Conservation (phyloP, 2,113 vertebrate genomes). For the Rhodinocichla rosea region DNA sequence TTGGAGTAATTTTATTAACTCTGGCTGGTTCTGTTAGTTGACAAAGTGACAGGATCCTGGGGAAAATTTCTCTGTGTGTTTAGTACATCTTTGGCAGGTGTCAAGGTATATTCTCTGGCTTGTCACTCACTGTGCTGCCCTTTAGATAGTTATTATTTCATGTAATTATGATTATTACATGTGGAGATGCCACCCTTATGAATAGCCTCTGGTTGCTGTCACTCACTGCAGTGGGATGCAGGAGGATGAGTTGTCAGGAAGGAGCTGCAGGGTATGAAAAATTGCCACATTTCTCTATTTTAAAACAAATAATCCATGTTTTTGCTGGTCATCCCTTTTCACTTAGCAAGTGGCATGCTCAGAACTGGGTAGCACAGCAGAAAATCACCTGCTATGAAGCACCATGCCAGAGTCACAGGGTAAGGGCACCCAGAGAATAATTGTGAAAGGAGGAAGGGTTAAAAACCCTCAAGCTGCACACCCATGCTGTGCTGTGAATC, state of each 20-base stretch:
- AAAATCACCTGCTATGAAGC: not conserved
- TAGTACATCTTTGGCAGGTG: constrained; percentile 72
- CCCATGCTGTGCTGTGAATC: not conserved
- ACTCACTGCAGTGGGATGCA: constrained; percentile 58
- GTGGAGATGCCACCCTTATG: constrained; percentile 69
- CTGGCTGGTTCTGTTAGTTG: constrained; percentile 51
- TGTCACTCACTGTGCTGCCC: constrained; percentile 72
- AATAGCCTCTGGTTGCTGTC: constrained; percentile 76
- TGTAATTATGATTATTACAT: constrained; percentile 78
- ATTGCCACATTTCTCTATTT: not conserved
- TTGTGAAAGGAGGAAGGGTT: not conserved
- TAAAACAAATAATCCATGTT: not conserved
- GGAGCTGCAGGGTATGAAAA: constrained; percentile 11
- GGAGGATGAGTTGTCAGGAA: constrained; percentile 45
- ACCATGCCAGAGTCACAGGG: not conserved
- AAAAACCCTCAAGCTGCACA: not conserved
- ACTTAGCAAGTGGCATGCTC: not conserved
- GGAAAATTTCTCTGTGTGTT: constrained; percentile 62
- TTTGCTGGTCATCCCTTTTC: not conserved
- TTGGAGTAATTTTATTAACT: constrained; percentile 69
- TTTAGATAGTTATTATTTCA: constrained; percentile 79
- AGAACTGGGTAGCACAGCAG: not conserved
- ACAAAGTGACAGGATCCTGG: constrained; percentile 68
- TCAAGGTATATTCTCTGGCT: constrained; percentile 74
- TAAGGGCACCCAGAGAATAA: not conserved